Percentiles rank a stretch among this genome's conserved stretches.
These are phyloP conservation scores for Dimorphilus gyrociliatus DNA, from an alignment of 2,888 invertebrate species.

Conservation along the genomic window DNA sequence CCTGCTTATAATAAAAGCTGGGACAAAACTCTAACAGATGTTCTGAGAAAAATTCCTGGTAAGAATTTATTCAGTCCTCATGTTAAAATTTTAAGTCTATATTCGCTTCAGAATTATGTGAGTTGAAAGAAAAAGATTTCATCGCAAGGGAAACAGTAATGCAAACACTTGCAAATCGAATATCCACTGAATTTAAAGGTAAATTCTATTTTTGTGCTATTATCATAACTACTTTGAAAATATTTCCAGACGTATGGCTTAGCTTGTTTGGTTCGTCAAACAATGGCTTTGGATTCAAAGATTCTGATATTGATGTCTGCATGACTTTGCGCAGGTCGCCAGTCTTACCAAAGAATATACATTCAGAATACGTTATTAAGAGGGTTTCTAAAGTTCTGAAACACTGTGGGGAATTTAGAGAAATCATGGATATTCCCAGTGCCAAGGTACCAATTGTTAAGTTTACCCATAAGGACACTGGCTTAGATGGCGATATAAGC, in stretches of 20 bases:
- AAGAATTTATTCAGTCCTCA: slow-evolving; percentile 6
- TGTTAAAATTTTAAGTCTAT: slow-evolving; percentile 1
- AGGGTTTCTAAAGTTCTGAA: slow-evolving; percentile 34
- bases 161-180: too few species aligned
- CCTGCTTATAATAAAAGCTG: slow-evolving; percentile 29
- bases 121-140: slow-evolving; percentile 13
- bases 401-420: slow-evolving; percentile 25
- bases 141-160: slow-evolving; percentile 23
- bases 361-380: slow-evolving; percentile 26
- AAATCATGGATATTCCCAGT: slow-evolving; percentile 41
- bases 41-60: slow-evolving; percentile 32
- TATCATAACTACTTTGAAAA: slow-evolving; percentile 1
- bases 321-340: slow-evolving; percentile 38
- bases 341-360: background rate
- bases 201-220: too few species aligned
- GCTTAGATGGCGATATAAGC: slow-evolving; percentile 46
- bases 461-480: slow-evolving; percentile 36
- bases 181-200: too few species aligned
- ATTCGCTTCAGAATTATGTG: slow-evolving; percentile 4
- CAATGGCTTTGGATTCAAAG: slow-evolving; percentile 45
- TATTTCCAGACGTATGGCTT: slow-evolving; percentile 35
- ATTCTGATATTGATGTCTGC: slow-evolving; percentile 47
- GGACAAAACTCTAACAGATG: slow-evolving; percentile 21
- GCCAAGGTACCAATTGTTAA: slow-evolving; percentile 50
- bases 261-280: slow-evolving; percentile 45